Base-by-base conservation (phyloP, 2,797 vertebrate species). In the Rhadinocentrus ornatus region DNA sequence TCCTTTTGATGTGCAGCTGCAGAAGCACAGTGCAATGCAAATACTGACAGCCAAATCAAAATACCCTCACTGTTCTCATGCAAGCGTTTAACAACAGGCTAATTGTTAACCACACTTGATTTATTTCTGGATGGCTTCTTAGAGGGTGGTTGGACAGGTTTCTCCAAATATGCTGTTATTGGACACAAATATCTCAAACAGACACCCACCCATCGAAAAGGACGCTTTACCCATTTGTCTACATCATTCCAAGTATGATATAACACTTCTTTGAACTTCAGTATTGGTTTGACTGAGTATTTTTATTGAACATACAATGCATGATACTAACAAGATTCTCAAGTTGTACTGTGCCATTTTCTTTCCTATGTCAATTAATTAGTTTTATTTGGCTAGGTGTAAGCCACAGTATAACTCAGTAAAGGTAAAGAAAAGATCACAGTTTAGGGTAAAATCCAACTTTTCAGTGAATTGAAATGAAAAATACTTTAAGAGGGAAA, bases 61-160 rank as follows among this genome's bases (percentile, higher is more conserved):
- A 77, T 13, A 61, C 57, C 59, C 32, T 15, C 6, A 50, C 57
- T 27, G 24, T 83, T 81, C 81, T 69, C 4, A 71, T 69, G 22
- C 31, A 71, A 68, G 54, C 56, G 55, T 54, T 69, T 78, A 71
- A 76, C 62, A 73, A 69, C 66, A 62, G 29, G 20, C 32, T 70
- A 62, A 81, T 83, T 62, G 16, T 58, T 18, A 69, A 37, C 26
- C 63, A 71, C 9, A 15, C 69, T 78, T 8, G 16, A 66, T 72
- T 60, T 69, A 71, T 61, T 58, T 84, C 57, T 62, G 61, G 78
- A 18, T 73, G 52, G 79, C 69, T 81, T 73, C 50, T 52, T 37
- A 39, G 22, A n/a, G 11, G 71, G 88, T 7, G 16, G 85, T 80
- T 22, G 35, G 68, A 84, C 86, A 78, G 74, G 87, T 90, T 92